Percentiles rank a stretch among this genome's conserved stretches.
Evolutionary conservation across 2,797 vertebrate species (phyloP).

Genomic region (Orientallactaga sibirica): DNA sequence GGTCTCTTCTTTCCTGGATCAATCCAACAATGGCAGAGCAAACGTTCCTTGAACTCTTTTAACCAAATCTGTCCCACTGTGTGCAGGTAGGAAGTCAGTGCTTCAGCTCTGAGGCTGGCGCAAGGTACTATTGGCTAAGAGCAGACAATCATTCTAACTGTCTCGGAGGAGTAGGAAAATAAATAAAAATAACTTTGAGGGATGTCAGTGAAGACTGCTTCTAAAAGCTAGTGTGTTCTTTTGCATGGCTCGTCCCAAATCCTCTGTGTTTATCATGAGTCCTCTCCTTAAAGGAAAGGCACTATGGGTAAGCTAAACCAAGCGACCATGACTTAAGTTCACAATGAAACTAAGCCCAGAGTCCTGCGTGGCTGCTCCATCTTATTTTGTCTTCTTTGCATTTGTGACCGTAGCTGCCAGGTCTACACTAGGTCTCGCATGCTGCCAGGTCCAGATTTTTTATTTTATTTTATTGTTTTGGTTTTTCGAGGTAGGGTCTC

Average conservation of each 20-base stretch:
- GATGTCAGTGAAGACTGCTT: slow-evolving; percentile 72
- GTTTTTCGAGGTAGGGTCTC: too few relatives aligned
- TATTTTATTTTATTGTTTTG: too few relatives aligned
- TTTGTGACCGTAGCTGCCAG: slow-evolving; percentile 69
- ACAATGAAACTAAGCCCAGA: background rate
- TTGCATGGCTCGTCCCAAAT: slow-evolving; percentile 32
- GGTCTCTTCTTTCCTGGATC: background rate
- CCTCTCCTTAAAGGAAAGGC: slow-evolving; percentile 30
- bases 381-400: slow-evolving; percentile 38
- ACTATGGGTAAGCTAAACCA: slow-evolving; percentile 14
- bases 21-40: background rate
- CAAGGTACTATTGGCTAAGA: background rate
- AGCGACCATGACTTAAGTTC: background rate
- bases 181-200: slow-evolving; percentile 73
- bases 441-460: slow-evolving; percentile 68
- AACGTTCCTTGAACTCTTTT: background rate
- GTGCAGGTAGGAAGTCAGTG: background rate
- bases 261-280: slow-evolving; percentile 66
- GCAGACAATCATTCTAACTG: background rate
- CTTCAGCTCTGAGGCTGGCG: background rate
- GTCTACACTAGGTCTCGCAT: slow-evolving; percentile 6
- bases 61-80: background rate
- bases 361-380: background rate
- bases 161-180: slow-evolving; percentile 58
- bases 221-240: slow-evolving; percentile 51